Conservation (phyloP, 2,797 vertebrate species). For the Vespertilio murinus region DNA sequence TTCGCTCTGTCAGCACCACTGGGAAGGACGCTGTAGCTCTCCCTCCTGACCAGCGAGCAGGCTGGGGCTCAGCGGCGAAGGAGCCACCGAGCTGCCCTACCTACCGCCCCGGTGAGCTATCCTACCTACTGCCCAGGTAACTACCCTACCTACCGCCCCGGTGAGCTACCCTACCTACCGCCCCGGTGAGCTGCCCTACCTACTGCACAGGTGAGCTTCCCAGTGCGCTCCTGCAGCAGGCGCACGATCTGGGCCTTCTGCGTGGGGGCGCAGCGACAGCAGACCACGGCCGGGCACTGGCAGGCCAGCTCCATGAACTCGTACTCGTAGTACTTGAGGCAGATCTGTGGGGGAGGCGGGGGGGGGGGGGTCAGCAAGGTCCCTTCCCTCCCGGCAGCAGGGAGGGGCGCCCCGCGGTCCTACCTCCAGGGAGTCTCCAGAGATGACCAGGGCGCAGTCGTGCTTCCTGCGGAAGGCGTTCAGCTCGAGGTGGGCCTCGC, state of each 20-base stretch:
- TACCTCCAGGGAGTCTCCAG: slow-evolving; percentile 96
- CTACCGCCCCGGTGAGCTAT: slow-evolving; percentile 89
- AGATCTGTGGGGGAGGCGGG: slow-evolving; percentile 87
- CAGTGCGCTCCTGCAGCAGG: slow-evolving; percentile 96
- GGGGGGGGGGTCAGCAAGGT: background rate
- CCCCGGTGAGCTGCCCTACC: slow-evolving; percentile 95
- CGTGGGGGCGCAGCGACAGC: slow-evolving; percentile 96
- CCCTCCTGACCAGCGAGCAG: fast-evolving
- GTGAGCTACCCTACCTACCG: slow-evolving; percentile 83
- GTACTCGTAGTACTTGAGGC: slow-evolving; percentile 97
- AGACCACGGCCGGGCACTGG: slow-evolving; percentile 96
- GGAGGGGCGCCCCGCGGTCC: background rate
- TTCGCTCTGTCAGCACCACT: fast-evolving
- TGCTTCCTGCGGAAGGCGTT: slow-evolving; percentile 98
- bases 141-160: background rate
- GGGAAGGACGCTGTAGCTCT: fast-evolving
- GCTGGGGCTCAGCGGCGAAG: fast-evolving
- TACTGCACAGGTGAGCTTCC: slow-evolving; percentile 96
- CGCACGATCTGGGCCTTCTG: slow-evolving; percentile 98
- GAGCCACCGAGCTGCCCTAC: slow-evolving; percentile 81
- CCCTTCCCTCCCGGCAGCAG: fast-evolving
- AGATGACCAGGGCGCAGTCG: slow-evolving; percentile 97
- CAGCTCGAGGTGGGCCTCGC: slow-evolving; percentile 97
- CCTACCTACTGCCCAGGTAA: too few species aligned
- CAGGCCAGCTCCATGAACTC: slow-evolving; percentile 99